Conservation (phyloP, 2,797 vertebrate species). For the Anableps anableps region DNA sequence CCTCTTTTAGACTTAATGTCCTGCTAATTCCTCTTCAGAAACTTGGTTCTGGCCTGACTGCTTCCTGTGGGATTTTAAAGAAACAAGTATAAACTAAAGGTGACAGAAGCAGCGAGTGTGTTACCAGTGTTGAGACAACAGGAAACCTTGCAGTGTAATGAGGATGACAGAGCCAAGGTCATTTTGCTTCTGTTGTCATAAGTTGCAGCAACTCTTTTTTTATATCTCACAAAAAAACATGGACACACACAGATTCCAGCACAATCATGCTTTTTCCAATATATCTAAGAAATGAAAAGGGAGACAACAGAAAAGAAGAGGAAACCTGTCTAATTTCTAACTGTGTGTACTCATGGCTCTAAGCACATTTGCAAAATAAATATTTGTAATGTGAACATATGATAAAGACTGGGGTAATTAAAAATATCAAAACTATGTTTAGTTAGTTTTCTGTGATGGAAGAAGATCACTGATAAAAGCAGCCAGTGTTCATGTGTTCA, state of each 20-base stretch:
- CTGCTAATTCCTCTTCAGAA: not conserved
- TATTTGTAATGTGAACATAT: not conserved
- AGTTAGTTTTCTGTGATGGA: no score
- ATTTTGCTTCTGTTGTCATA: not conserved
- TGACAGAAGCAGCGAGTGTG: not conserved
- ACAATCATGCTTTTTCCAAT: not conserved
- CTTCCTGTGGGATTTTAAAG: not conserved
- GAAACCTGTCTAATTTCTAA: not conserved
- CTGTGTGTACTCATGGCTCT: not conserved
- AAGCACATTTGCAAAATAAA: not conserved
- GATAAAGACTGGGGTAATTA: no score
- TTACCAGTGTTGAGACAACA: slow-evolving; percentile 1
- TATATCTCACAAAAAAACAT: not conserved
- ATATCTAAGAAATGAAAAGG: slow-evolving; percentile 1
- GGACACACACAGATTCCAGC: not conserved
- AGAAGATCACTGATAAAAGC: no score
- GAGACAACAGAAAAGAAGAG: not conserved
- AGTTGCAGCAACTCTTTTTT: not conserved
- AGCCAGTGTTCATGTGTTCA: no score
- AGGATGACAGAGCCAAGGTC: slow-evolving; percentile 2
- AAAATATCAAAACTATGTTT: no score
- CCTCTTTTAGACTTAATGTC: not conserved
- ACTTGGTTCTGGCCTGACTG: not conserved
- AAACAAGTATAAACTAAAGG: slow-evolving; percentile 7
- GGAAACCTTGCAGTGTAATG: not conserved